phyloP scores from a whole-genome alignment of 2,797 vertebrate species.

The Morus bassanus region DNA sequence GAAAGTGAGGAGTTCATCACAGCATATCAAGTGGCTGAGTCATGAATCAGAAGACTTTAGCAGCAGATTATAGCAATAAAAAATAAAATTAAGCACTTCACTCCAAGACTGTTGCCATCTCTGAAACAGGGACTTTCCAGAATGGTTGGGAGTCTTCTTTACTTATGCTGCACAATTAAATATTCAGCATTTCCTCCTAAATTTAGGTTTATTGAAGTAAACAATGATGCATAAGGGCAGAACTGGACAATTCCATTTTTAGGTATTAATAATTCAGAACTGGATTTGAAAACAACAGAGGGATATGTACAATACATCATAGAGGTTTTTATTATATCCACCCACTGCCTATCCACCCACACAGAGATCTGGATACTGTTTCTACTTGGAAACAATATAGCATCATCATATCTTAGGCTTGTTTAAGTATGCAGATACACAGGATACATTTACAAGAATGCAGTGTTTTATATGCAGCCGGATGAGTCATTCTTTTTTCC shows the following conservation, averaged over 20 bases:
- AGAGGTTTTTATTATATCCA: slow-evolving; percentile 48
- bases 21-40: slow-evolving; percentile 27
- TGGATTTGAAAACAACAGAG: slow-evolving; percentile 48
- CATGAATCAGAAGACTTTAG: slow-evolving; percentile 35
- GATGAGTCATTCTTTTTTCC: slow-evolving; percentile 31
- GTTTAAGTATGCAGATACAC: neutral
- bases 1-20: neutral
- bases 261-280: slow-evolving; percentile 61
- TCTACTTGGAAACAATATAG: slow-evolving; percentile 46
- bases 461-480: neutral
- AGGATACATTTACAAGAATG: slow-evolving; percentile 18
- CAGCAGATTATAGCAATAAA: neutral
- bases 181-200: slow-evolving; percentile 52
- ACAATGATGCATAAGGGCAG: slow-evolving; percentile 35
- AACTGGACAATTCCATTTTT: slow-evolving; percentile 52
- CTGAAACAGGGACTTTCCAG: slow-evolving; percentile 18
- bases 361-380: slow-evolving; percentile 6
- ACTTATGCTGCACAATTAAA: slow-evolving; percentile 35
- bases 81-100: neutral
- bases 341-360: slow-evolving; percentile 47
- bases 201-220: slow-evolving; percentile 55
- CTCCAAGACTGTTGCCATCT: neutral
- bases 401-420: neutral
- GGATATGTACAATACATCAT: slow-evolving; percentile 29
- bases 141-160: neutral